Conservation (phyloP, 2,888 invertebrate genomes). For the Papilio gigon region DNA sequence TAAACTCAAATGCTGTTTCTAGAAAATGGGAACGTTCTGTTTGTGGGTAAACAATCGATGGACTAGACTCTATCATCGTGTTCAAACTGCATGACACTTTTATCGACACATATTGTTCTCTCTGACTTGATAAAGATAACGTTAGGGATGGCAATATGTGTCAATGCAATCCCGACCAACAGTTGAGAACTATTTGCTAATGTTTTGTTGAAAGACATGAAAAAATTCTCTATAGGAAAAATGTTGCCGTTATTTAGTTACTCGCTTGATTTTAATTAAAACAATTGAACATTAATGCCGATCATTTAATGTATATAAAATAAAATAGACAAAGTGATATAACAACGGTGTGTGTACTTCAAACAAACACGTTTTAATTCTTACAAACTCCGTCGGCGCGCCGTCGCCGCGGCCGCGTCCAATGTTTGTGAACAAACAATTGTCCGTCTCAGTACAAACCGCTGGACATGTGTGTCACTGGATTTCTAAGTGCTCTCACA, state of each 20-base stretch:
- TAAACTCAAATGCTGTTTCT: background rate
- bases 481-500: slow-evolving; percentile 28
- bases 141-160: too few relatives aligned
- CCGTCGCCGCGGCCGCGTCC: too few relatives aligned
- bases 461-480: slow-evolving; percentile 26
- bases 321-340: slow-evolving; percentile 3
- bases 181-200: too few relatives aligned
- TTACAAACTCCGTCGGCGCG: slow-evolving; percentile 31
- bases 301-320: slow-evolving; percentile 11
- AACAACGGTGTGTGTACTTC: slow-evolving; percentile 11
- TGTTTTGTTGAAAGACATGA: too few relatives aligned
- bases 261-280: background rate
- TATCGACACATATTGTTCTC: background rate
- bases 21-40: background rate
- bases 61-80: background rate
- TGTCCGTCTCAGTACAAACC: slow-evolving; percentile 26
- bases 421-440: slow-evolving; percentile 38
- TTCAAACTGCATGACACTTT: background rate
- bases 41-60: slow-evolving; percentile 9
- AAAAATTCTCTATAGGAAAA: too few relatives aligned
- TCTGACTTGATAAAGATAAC: background rate
- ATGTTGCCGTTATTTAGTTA: too few relatives aligned
- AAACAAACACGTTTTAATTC: slow-evolving; percentile 31
- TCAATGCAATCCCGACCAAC: too few relatives aligned
- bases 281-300: background rate